A percentile compares a stretch with the other conserved stretches of the same genome.
phyloP scores from a whole-genome alignment of 2,113 vertebrate genomes.

The Corythaeola cristata region DNA sequence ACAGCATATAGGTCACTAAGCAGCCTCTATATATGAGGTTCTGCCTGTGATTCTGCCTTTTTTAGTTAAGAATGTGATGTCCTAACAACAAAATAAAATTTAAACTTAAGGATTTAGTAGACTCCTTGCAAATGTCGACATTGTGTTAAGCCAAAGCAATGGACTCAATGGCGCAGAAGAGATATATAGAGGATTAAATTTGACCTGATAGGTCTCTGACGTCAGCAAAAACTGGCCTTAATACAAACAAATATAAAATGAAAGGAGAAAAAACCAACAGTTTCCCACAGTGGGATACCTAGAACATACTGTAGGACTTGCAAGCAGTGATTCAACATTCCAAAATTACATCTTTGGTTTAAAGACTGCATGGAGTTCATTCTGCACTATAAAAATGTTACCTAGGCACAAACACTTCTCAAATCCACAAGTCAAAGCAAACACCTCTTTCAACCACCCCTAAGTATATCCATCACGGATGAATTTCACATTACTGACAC shows the following conservation, averaged over 20 bases:
- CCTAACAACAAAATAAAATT: neutral
- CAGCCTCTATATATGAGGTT: neutral
- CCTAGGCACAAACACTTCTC: neutral
- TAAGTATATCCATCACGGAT: neutral
- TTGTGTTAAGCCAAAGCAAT: neutral
- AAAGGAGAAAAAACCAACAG: neutral
- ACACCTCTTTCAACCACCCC: neutral
- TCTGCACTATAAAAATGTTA: neutral
- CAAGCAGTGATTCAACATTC: neutral
- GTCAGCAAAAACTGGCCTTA: neutral
- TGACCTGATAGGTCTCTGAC: neutral
- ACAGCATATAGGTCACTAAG: neutral
- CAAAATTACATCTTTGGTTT: neutral
- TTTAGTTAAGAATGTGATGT: neutral
- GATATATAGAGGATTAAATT: neutral
- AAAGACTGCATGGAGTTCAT: neutral
- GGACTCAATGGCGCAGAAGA: neutral
- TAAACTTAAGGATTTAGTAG: neutral
- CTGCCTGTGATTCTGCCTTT: neutral
- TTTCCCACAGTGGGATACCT: neutral
- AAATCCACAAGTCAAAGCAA: neutral
- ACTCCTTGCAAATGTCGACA: neutral
- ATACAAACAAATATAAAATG: constrained; percentile 17
- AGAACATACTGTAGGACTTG: neutral
- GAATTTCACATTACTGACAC: neutral